Conservation (phyloP, 2,888 invertebrate genomes). For the Amiota minor region DNA sequence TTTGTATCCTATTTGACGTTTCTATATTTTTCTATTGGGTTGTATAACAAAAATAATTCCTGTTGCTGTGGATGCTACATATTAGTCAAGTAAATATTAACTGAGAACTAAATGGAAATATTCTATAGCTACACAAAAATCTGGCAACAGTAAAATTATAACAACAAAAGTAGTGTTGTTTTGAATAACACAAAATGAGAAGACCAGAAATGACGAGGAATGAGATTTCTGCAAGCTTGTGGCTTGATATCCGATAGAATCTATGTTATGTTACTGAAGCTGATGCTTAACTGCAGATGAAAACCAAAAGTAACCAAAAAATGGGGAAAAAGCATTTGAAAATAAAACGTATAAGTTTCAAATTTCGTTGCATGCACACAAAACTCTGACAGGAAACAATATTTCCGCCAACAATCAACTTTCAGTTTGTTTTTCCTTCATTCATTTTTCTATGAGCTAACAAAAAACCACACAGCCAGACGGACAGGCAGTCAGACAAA, state of each 20-base stretch:
- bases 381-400: constrained; percentile 24
- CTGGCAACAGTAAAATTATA: too few species aligned
- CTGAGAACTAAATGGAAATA: constrained; percentile 18
- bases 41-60: background rate
- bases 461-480: background rate
- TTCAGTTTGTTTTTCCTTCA: constrained; percentile 20
- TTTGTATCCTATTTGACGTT: too few species aligned
- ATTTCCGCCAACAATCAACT: constrained; percentile 30
- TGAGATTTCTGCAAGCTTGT: too few species aligned
- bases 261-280: too few species aligned
- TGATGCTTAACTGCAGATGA: too few species aligned
- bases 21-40: background rate
- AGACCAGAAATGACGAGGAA: too few species aligned
- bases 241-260: too few species aligned
- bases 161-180: too few species aligned
- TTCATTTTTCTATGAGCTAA: background rate
- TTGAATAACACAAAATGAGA: too few species aligned
- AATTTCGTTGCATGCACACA: constrained; percentile 14
- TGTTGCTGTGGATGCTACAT: background rate
- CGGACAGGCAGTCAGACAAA: constrained; percentile 7
- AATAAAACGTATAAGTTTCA: constrained; percentile 18
- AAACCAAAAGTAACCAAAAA: too few species aligned
- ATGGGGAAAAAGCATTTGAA: background rate
- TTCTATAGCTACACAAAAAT: too few species aligned
- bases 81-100: constrained; percentile 28